These are phyloP conservation scores for Apolygus lucorum DNA, from an alignment of 1,140 invertebrate species.

Conservation along the genomic window DNA sequence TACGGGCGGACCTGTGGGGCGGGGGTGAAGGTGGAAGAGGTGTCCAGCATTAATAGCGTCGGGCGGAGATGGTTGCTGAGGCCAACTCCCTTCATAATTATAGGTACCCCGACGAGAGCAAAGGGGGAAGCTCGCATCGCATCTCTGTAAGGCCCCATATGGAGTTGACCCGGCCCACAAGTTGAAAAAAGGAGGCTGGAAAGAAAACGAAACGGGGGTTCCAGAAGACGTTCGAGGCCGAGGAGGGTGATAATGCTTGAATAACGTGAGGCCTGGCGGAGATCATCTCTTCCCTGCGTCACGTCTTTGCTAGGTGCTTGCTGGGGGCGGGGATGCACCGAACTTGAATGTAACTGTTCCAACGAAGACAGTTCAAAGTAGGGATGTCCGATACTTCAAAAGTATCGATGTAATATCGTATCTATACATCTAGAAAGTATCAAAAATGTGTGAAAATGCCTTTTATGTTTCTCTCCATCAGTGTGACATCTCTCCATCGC, in stretches of 20 bases:
- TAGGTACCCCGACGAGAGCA: background rate
- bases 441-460: too few relatives aligned
- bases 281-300: too few relatives aligned
- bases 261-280: background rate
- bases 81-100: background rate
- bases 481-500: too few relatives aligned
- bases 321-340: too few relatives aligned
- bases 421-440: too few relatives aligned
- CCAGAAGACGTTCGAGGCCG: background rate
- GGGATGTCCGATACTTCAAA: too few relatives aligned
- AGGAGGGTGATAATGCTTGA: background rate
- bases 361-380: too few relatives aligned
- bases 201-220: background rate
- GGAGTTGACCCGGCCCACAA: background rate
- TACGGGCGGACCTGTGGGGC: background rate
- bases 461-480: too few relatives aligned
- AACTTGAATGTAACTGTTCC: too few relatives aligned
- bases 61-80: background rate
- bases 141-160: background rate
- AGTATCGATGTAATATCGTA: too few relatives aligned
- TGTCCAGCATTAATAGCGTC: background rate
- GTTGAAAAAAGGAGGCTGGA: background rate
- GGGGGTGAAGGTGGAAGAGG: background rate
- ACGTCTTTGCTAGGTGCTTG: too few relatives aligned
- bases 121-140: background rate